phyloP scores from a whole-genome alignment of 2,113 vertebrate species.

The Talpa occidentalis region DNA sequence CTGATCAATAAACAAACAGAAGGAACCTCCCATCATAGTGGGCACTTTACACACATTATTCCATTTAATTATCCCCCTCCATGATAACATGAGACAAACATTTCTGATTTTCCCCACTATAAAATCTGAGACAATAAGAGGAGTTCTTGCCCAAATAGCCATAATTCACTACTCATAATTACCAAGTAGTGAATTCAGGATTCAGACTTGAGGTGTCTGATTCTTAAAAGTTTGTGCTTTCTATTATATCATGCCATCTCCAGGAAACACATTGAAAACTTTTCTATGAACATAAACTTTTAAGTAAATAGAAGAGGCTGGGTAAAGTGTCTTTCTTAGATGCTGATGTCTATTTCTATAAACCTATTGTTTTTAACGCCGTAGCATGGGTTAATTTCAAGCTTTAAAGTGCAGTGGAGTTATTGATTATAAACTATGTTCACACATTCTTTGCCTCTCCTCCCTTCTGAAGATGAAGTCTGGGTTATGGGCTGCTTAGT shows the following conservation, averaged over 20 bases:
- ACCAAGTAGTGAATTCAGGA: neutral
- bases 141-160: neutral
- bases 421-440: neutral
- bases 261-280: neutral
- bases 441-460: neutral
- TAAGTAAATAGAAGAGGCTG: neutral
- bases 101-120: neutral
- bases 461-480: neutral
- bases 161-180: no score
- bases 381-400: neutral
- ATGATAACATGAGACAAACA: neutral
- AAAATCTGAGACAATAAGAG: neutral
- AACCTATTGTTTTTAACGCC: neutral
- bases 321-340: neutral
- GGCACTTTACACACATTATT: neutral
- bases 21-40: neutral
- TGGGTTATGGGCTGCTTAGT: neutral
- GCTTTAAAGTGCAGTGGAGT: neutral
- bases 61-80: neutral
- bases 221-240: neutral
- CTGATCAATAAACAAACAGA: neutral
- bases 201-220: neutral
- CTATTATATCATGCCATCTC: neutral
- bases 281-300: neutral
- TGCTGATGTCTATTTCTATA: neutral